phyloP scores from a whole-genome alignment of 2,113 vertebrate species.

The Hassar affinis region DNA sequence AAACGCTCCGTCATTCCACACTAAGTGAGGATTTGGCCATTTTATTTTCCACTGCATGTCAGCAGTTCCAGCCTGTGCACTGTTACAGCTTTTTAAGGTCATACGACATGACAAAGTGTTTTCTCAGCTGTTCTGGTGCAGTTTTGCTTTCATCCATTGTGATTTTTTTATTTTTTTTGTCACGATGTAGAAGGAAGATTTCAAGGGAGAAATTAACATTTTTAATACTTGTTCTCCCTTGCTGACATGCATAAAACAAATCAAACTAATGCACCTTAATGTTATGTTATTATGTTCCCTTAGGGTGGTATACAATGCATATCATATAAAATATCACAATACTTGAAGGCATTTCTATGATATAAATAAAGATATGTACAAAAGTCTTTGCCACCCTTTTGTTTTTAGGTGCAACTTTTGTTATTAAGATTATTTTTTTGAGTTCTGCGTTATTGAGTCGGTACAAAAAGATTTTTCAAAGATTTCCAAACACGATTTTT shows the following conservation, averaged over 20 bases:
- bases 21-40: not conserved
- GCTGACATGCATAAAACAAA: not conserved
- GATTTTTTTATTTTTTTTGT: not conserved
- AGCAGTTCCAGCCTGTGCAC: not conserved
- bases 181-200: not conserved
- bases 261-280: not conserved
- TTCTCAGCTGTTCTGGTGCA: not conserved
- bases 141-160: not conserved
- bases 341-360: too few relatives aligned
- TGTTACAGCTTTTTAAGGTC: not conserved
- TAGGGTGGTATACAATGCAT: not conserved
- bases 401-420: too few relatives aligned
- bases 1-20: constrained; percentile 5
- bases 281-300: not conserved
- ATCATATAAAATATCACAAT: not conserved
- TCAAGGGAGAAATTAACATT: not conserved
- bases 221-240: too few relatives aligned
- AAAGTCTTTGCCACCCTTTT: too few relatives aligned
- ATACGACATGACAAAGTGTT: not conserved
- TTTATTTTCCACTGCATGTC: constrained; percentile 12
- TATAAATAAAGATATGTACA: too few relatives aligned
- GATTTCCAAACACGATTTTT: too few relatives aligned
- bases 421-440: too few relatives aligned
- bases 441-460: too few relatives aligned
- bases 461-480: too few relatives aligned